These are phyloP conservation scores for Ciconia stormi DNA, from an alignment of 2,113 vertebrate species.

Conservation along the genomic window DNA sequence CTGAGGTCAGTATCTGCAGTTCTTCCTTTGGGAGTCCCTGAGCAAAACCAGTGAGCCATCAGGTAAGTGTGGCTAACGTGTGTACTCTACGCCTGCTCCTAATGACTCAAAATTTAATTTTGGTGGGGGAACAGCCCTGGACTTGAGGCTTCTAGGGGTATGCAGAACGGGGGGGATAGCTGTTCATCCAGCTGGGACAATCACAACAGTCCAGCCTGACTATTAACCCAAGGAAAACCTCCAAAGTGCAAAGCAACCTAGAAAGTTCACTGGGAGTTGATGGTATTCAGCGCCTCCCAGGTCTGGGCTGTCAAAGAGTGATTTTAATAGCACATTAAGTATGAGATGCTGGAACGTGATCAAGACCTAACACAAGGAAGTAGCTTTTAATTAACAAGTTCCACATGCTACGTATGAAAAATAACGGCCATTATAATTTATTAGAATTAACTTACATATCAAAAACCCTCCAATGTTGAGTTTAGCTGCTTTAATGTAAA, in stretches of 20 bases:
- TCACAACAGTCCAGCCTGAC: background rate
- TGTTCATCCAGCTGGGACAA: background rate
- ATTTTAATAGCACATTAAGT: conserved; percentile 47
- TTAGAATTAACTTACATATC: conserved; percentile 9
- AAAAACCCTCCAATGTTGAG: background rate
- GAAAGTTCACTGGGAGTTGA: background rate
- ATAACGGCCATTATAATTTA: conserved; percentile 18
- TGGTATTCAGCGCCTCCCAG: background rate
- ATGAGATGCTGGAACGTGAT: background rate
- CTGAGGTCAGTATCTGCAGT: background rate
- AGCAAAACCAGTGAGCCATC: background rate
- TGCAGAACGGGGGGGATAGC: background rate
- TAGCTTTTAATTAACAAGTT: conserved; percentile 63
- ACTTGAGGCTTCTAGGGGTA: background rate
- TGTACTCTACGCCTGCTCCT: background rate
- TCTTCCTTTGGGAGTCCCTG: background rate
- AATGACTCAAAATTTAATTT: background rate
- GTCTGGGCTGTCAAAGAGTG: background rate
- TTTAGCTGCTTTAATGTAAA: conserved; percentile 32
- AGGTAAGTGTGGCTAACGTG: background rate
- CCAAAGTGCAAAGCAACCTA: background rate
- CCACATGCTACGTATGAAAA: conserved; percentile 41
- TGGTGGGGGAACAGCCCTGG: background rate
- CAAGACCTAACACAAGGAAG: conserved; percentile 54
- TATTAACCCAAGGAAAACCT: background rate